Conservation (phyloP, 1,140 invertebrate species). For the Pectinophora gossypiella region DNA sequence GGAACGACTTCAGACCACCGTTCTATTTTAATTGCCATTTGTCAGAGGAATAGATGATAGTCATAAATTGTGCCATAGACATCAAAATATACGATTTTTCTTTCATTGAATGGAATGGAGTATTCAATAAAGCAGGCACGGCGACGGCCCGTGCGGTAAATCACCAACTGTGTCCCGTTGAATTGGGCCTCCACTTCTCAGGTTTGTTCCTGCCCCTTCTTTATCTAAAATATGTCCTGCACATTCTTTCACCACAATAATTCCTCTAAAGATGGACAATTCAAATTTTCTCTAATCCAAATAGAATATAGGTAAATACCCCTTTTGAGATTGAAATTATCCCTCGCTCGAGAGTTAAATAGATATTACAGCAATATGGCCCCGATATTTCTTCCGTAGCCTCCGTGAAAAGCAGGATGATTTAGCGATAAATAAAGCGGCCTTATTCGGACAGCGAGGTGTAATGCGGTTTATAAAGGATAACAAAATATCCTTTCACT, state of each 20-base stretch:
- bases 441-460: not conserved
- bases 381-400: not conserved
- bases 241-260: not conserved
- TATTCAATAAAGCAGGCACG: slow-evolving; percentile 60
- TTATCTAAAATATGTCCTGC: not conserved
- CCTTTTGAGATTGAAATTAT: not conserved
- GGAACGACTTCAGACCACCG: too few relatives aligned
- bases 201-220: not conserved
- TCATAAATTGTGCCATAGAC: slow-evolving; percentile 49
- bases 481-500: slow-evolving; percentile 5
- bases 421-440: slow-evolving; percentile 3
- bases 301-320: too few relatives aligned
- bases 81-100: slow-evolving; percentile 69
- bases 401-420: not conserved
- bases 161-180: slow-evolving; percentile 37
- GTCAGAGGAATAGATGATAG: slow-evolving; percentile 52
- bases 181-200: slow-evolving; percentile 27
- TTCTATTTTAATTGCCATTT: slow-evolving; percentile 64
- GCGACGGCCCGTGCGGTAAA: slow-evolving; percentile 46
- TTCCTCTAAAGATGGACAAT: too few relatives aligned
- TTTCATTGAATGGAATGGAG: slow-evolving; percentile 48
- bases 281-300: too few relatives aligned
- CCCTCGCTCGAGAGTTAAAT: not conserved
- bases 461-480: slow-evolving; percentile 3
- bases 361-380: not conserved